phyloP scores from a whole-genome alignment of 1,140 invertebrate species.

The Drosophila sechellia region DNA sequence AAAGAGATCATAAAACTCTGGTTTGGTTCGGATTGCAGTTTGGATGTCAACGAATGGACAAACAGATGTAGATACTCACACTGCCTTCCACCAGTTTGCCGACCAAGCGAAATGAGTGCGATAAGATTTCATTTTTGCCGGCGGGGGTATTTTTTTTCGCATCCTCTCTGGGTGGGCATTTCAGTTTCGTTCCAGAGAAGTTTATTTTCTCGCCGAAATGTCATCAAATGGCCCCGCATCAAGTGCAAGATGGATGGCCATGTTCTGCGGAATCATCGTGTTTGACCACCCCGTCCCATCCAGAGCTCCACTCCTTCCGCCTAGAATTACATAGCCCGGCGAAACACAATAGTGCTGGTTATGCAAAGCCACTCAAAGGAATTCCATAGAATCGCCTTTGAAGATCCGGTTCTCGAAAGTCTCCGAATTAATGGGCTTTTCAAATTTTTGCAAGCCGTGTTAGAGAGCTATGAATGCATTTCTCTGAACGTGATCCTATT shows the following conservation, averaged over 20 bases:
- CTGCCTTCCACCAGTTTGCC: slow-evolving; percentile 4
- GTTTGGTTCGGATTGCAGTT: slow-evolving; percentile 10
- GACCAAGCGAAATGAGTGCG: slow-evolving; percentile 1
- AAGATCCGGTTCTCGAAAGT: slow-evolving; percentile 34
- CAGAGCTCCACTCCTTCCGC: neutral
- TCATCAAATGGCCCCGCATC: slow-evolving; percentile 19
- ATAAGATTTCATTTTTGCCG: neutral
- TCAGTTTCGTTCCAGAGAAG: slow-evolving; percentile 10
- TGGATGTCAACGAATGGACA: slow-evolving; percentile 15
- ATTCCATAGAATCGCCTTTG: slow-evolving; percentile 26
- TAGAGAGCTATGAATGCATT: neutral
- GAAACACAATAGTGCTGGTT: slow-evolving; percentile 12
- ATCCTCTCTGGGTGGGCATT: slow-evolving; percentile 26
- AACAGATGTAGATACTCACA: slow-evolving; percentile 11
- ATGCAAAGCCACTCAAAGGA: slow-evolving; percentile 4
- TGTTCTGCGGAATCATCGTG: slow-evolving; percentile 18
- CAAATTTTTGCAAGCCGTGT: neutral
- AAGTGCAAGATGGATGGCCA: slow-evolving; percentile 36
- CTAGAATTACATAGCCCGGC: slow-evolving; percentile 22
- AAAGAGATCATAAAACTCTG: slow-evolving; percentile 10
- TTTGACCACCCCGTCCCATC: neutral
- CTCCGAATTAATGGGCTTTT: slow-evolving; percentile 17
- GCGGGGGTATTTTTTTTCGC: neutral
- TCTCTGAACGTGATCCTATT: no score
- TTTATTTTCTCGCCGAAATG: slow-evolving; percentile 14